A percentile compares a stretch with the other conserved stretches of the same genome.
These are phyloP conservation scores for Florisuga fusca DNA, from an alignment of 2,797 vertebrate genomes.

Conservation along the genomic window DNA sequence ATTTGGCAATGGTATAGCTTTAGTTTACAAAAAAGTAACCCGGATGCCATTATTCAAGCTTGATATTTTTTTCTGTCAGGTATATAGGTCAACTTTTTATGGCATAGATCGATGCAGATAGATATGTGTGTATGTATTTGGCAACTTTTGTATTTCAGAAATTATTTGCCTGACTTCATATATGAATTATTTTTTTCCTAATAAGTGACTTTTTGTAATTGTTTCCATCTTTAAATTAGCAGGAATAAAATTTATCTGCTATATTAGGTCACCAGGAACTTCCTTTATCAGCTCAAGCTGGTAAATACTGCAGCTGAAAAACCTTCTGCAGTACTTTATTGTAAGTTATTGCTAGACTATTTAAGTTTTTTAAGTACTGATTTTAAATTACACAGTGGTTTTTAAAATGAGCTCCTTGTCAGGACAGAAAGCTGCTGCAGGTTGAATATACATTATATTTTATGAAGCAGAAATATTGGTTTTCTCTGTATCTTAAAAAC, in stretches of 20 bases:
- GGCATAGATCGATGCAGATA: neutral
- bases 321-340: neutral
- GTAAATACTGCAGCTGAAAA: neutral
- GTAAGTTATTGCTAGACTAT: neutral
- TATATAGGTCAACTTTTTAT: neutral
- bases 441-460: neutral
- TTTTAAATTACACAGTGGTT: slow-evolving; percentile 7
- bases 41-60: neutral
- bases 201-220: neutral
- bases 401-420: slow-evolving; percentile 25
- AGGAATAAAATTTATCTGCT: neutral
- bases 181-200: neutral
- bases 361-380: neutral
- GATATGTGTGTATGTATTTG: too few species aligned
- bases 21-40: neutral
- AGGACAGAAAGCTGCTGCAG: neutral
- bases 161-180: neutral
- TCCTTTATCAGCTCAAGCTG: neutral
- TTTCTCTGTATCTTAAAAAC: slow-evolving; percentile 4
- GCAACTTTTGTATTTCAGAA: neutral
- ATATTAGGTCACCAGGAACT: neutral
- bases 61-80: neutral
- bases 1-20: neutral
- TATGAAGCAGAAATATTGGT: neutral
- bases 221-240: neutral